phyloP scores from a whole-genome alignment of 1,140 invertebrate species.

The Heterodera schachtii region DNA sequence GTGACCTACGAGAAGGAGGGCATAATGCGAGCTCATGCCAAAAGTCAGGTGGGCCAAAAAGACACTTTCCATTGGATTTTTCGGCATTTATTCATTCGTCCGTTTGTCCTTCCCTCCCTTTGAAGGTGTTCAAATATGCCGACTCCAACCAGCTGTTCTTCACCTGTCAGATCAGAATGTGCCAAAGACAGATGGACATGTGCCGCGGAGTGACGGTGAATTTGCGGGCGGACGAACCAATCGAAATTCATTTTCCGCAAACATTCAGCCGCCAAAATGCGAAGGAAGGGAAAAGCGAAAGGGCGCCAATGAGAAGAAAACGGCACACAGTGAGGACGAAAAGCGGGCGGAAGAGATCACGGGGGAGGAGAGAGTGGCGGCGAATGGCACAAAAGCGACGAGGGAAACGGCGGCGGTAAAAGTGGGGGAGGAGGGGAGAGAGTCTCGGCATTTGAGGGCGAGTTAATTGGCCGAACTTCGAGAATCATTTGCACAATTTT shows the following conservation, averaged over 20 bases:
- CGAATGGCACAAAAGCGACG: not conserved
- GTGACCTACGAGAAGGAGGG: constrained; percentile 49
- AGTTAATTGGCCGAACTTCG: too few relatives aligned
- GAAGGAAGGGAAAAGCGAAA: constrained; percentile 10
- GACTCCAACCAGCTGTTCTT: constrained; percentile 65
- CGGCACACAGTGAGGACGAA: not conserved
- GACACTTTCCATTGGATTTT: not conserved
- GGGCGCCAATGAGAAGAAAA: not conserved
- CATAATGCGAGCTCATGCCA: constrained; percentile 59
- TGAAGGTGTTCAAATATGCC: constrained; percentile 59
- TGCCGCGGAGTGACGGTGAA: constrained; percentile 62
- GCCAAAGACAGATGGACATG: constrained; percentile 65
- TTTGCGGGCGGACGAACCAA: too few relatives aligned
- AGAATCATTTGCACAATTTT: too few relatives aligned
- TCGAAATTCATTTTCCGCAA: not conserved
- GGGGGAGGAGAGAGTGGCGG: not conserved
- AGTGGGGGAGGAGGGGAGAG: not conserved
- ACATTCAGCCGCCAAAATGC: constrained; percentile 6
- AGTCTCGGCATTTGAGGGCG: not conserved
- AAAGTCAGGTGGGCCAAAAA: constrained; percentile 51
- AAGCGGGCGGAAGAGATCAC: not conserved
- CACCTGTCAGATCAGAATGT: constrained; percentile 60
- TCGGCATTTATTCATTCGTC: too few relatives aligned
- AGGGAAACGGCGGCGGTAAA: not conserved
- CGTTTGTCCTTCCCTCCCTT: not conserved